Percentiles rank a stretch among this genome's conserved stretches.
Evolutionary conservation across 2,797 vertebrate genomes (phyloP).

Genomic region (Acanthornis magna): DNA sequence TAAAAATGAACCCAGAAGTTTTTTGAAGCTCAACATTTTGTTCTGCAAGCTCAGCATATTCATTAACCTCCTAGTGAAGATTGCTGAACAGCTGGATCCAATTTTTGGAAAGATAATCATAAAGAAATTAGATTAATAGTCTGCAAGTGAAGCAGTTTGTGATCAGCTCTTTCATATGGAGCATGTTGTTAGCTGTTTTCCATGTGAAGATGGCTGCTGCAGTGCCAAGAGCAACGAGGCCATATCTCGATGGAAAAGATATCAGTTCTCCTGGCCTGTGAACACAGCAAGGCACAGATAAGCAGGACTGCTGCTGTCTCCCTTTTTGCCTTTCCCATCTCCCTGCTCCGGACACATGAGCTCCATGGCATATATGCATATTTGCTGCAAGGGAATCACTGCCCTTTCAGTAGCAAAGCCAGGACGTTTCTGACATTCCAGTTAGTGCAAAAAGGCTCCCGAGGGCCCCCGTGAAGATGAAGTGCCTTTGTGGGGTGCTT

Average conservation of each 20-base stretch:
- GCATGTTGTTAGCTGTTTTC: conserved; percentile 14
- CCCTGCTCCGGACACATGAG: background rate
- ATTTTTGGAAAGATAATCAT: conserved; percentile 65
- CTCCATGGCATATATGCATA: background rate
- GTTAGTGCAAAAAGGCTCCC: background rate
- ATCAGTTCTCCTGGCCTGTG: background rate
- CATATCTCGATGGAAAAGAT: background rate
- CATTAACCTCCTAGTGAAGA: conserved; percentile 59
- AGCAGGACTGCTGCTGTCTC: conserved; percentile 1
- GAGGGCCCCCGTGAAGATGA: background rate
- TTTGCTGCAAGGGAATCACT: conserved; percentile 14
- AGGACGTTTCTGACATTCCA: background rate
- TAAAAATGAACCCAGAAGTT: conserved; percentile 47
- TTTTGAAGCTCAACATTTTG: conserved; percentile 52
- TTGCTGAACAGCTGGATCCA: conserved; percentile 62
- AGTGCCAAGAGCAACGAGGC: background rate
- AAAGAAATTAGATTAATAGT: conserved; percentile 66
- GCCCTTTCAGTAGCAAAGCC: conserved; percentile 9
- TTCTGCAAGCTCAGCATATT: conserved; percentile 63
- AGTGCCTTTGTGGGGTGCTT: background rate
- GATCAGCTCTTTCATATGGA: conserved; percentile 6
- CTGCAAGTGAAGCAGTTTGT: conserved; percentile 25
- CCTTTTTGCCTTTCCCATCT: background rate
- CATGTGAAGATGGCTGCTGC: background rate
- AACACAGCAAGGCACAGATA: conserved; percentile 23